Evolutionary conservation across 2,888 invertebrate genomes (phyloP), one percentile per base, ranked within the genome.

Genomic region (Sussaba pulchella): DNA sequence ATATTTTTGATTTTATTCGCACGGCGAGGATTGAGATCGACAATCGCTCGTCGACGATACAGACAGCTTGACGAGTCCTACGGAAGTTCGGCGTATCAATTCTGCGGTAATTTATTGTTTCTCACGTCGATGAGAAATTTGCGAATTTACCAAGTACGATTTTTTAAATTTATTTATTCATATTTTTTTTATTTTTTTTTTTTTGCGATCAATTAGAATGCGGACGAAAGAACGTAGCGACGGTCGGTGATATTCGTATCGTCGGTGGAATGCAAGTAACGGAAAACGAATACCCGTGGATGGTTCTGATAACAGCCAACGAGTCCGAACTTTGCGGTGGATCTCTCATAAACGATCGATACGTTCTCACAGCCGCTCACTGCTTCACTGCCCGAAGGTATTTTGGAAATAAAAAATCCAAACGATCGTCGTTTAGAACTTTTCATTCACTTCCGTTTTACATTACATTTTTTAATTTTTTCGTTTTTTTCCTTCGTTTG

Each of bases 331-430:
- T 93, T 75, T 94, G 94, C 57, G 94, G 94, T 0, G 94, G 93
- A 0, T 92, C 94, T 0, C 85, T 94, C 21, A 93, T 94, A 74
- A 94, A 94, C n/a, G 92, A 93, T 71, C 92, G 88, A 47, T 94
- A 94, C 83, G 89, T 94, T 0, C 85, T 94, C 6, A 94, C 94
- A 47, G 94, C 94, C 26, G 94, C 94, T 10, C 94, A 94, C 87
- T 94, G 94, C 87, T 92, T 94, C 21, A 31, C 31, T 31, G 21
- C 43, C 54, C 92, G 93, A 88, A 93, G 93, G 94, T 94, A 89
- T n/a, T 41, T 26, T 26, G 10, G 26, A 31, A 64, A 4, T 66
- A 10, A 31, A 17, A 57, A 57, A 14, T 14, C 1, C 14, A n/a
- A 26, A 6, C 14, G 26, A 4, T 54, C 26, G n/a, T 54, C n/a